phyloP scores from a whole-genome alignment of 1,140 invertebrate species.

The Drosophila ironensis region DNA sequence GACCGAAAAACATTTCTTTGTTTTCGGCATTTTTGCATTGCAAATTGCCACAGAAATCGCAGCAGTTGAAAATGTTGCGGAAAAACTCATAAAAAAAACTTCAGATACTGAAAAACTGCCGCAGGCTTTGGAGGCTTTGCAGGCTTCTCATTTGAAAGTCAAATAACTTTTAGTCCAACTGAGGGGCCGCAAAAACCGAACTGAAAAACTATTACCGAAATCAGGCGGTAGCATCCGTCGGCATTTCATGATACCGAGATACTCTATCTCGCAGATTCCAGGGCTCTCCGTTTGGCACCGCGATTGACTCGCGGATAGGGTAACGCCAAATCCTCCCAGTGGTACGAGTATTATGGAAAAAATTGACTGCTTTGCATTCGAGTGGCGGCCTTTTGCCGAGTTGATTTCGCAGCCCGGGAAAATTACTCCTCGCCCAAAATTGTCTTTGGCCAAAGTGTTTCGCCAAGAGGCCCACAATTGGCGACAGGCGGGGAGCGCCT shows the following conservation, averaged over 20 bases:
- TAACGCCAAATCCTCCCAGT: constrained; percentile 20
- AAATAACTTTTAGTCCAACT: constrained; percentile 56
- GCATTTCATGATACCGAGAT: constrained; percentile 17
- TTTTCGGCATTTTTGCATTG: constrained; percentile 78
- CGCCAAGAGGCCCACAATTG: constrained; percentile 8
- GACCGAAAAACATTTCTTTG: constrained; percentile 71
- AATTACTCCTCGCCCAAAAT: constrained; percentile 69
- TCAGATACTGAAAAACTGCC: constrained; percentile 32
- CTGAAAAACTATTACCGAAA: constrained; percentile 62
- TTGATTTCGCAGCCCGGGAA: constrained; percentile 56
- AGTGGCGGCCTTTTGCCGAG: constrained; percentile 54
- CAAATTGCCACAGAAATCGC: constrained; percentile 78
- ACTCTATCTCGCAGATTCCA: constrained; percentile 3
- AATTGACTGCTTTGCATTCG: constrained; percentile 72
- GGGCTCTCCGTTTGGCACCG: neutral
- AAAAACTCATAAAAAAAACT: constrained; percentile 74
- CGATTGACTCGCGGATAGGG: constrained; percentile 5
- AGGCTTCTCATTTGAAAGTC: constrained; percentile 70
- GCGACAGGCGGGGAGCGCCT: constrained; percentile 13
- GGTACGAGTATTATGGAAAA: constrained; percentile 20
- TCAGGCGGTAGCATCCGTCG: constrained; percentile 2
- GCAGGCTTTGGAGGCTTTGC: constrained; percentile 36
- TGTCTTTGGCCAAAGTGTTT: constrained; percentile 65
- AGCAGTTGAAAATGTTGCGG: constrained; percentile 73
- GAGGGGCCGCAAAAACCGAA: constrained; percentile 27